Base-by-base conservation (phyloP, 2,888 invertebrate genomes). In the Ophonus ardosiacus region DNA sequence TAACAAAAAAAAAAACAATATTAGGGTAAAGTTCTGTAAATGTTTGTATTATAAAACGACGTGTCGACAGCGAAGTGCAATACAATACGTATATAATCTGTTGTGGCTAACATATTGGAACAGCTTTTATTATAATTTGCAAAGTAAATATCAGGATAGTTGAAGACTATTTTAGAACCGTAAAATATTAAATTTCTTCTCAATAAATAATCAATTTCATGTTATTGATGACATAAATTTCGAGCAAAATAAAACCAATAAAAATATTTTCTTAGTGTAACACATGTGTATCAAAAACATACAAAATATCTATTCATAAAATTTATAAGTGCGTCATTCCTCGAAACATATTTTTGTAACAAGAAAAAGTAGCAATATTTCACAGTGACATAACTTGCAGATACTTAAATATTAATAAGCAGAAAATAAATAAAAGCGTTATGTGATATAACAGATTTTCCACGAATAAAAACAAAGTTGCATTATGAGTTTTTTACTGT, bases 401-500 rank as follows among this genome's bases (percentile, higher is more conserved):
- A 63, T 40, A 4, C 68, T 68, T 68, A 68, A 31, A 38, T 68
- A 68, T 68, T 68, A 68, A 68, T 68, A 38, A 68, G 68, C 38
- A 7, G n/a, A 38, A 15, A 38, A 38, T 38, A 68, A 38, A 38
- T 38, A 68, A 18, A 24, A 68, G 68, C 15, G 63, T 63, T 21
- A 17, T 8, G 21, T 24, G 63, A 63, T 21, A 68, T 38, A 38
- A 68, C 68, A 68, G 68, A n/a, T 68, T 59, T 38, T 68, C 68
- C n/a, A 8, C n/a, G 38, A 68, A 68, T 68, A 68, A 40, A 68
- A 38, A 38, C 68, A 38, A 38, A 31, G 68, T 68, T 15, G 38
- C 31, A 68, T 68, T 68, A 68, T 68, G 68, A 68, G 38, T 31
- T 68, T 68, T 68, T 68, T 68, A 68, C 15, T n/a, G 38, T 31